These are phyloP conservation scores for Scalopus aquaticus DNA, from an alignment of 2,113 vertebrate species.

Conservation along the genomic window DNA sequence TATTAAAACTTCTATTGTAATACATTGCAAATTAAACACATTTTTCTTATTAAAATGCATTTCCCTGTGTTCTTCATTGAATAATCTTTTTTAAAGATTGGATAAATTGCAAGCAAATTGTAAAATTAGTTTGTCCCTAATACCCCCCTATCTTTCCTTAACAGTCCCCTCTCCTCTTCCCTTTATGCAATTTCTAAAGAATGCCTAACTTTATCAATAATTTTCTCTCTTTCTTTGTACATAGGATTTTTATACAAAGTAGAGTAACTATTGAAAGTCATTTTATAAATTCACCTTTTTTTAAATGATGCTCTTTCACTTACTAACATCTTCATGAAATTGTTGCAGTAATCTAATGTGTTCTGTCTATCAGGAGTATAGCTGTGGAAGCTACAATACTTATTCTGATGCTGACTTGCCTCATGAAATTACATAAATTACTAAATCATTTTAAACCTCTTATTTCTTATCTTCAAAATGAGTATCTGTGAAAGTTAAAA, in stretches of 20 bases:
- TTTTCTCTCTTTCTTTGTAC: neutral
- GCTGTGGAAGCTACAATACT: neutral
- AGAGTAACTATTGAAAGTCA: neutral
- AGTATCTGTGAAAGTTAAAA: neutral
- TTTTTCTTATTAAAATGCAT: neutral
- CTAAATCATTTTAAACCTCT: neutral
- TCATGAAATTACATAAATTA: neutral
- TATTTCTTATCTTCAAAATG: slow-evolving; percentile 25
- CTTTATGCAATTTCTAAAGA: neutral
- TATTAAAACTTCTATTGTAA: neutral
- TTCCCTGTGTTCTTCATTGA: slow-evolving; percentile 6
- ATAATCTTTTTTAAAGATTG: neutral
- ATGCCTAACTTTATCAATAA: neutral
- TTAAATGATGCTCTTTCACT: neutral
- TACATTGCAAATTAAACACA: neutral
- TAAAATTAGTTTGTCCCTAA: neutral
- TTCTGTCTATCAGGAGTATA: neutral
- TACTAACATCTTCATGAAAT: neutral
- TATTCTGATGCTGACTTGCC: neutral
- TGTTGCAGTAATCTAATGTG: neutral
- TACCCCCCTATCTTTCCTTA: neutral
- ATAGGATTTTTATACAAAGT: neutral
- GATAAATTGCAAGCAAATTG: neutral
- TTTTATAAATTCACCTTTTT: neutral
- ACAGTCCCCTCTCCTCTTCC: neutral